Percentiles rank a stretch among this genome's conserved stretches.
phyloP scores from a whole-genome alignment of 2,888 invertebrate species.

The Cerceris ruficornis region DNA sequence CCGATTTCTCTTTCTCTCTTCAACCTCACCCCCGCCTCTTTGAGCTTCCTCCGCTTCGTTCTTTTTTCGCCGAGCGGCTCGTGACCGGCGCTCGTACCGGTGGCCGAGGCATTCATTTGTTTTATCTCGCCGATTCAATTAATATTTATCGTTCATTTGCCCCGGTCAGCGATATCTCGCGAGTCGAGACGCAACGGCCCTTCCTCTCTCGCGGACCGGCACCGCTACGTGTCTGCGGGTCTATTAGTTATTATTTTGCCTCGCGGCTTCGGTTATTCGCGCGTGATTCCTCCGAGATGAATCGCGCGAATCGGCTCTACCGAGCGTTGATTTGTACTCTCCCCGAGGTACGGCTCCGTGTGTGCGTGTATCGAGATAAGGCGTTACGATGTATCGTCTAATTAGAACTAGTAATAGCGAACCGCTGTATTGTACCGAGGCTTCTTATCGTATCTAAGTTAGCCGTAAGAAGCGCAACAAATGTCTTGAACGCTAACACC shows the following conservation, averaged over 20 bases:
- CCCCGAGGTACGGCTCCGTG: slow-evolving; percentile 16
- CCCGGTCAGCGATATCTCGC: slow-evolving; percentile 35
- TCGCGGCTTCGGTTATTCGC: slow-evolving; percentile 29
- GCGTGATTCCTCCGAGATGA: slow-evolving; percentile 51
- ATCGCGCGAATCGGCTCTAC: slow-evolving; percentile 58
- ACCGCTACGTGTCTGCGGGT: slow-evolving; percentile 1
- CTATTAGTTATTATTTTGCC: slow-evolving; percentile 19
- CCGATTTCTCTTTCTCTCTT: slow-evolving; percentile 18
- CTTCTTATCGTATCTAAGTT: slow-evolving; percentile 36
- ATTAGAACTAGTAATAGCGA: slow-evolving; percentile 57
- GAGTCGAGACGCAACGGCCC: slow-evolving; percentile 40
- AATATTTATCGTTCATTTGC: slow-evolving; percentile 70
- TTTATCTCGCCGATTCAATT: slow-evolving; percentile 69
- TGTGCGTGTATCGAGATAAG: slow-evolving; percentile 41
- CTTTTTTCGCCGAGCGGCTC: slow-evolving; percentile 41
- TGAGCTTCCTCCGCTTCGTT: slow-evolving; percentile 15
- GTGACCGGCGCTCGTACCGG: slow-evolving; percentile 64
- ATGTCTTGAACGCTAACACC: too few relatives aligned
- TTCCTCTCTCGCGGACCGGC: slow-evolving; percentile 10
- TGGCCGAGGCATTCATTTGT: slow-evolving; percentile 67
- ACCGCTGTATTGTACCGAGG: slow-evolving; percentile 4
- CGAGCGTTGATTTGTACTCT: slow-evolving; percentile 53
- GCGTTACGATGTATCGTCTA: slow-evolving; percentile 46
- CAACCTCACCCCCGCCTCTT: slow-evolving; percentile 5
- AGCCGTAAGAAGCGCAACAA: background rate